Conservation (phyloP, 2,113 vertebrate species). For the Microcebus murinus region DNA sequence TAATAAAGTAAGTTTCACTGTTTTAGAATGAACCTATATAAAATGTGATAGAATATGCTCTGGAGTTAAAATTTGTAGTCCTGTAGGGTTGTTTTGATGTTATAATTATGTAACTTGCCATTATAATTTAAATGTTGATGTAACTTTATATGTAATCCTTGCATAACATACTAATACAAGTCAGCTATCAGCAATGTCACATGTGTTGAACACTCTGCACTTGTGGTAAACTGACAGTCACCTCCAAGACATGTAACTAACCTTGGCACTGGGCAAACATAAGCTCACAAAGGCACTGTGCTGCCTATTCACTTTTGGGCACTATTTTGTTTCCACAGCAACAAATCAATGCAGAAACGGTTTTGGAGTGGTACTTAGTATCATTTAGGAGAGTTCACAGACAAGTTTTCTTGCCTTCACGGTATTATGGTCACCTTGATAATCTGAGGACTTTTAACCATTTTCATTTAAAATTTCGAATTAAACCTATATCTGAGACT, state of each 20-base stretch:
- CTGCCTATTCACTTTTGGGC: not conserved
- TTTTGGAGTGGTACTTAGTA: not conserved
- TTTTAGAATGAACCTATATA: slow-evolving; percentile 51
- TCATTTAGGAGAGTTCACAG: not conserved
- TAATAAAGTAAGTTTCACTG: slow-evolving; percentile 10
- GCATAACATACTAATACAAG: slow-evolving; percentile 54
- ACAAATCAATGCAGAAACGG: slow-evolving; percentile 43
- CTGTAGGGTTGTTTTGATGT: slow-evolving; percentile 25
- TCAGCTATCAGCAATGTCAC: slow-evolving; percentile 56
- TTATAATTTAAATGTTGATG: slow-evolving; percentile 42
- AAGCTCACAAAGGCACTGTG: slow-evolving; percentile 14
- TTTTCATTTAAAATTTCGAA: slow-evolving; percentile 64
- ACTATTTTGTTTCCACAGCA: slow-evolving; percentile 74
- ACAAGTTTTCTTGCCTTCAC: not conserved
- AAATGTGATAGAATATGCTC: slow-evolving; percentile 25
- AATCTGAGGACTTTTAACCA: slow-evolving; percentile 49
- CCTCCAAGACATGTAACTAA: slow-evolving; percentile 63
- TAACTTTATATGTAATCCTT: slow-evolving; percentile 38
- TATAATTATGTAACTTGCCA: slow-evolving; percentile 5
- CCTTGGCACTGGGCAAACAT: not conserved
- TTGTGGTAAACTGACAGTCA: slow-evolving; percentile 56
- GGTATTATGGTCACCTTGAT: not conserved
- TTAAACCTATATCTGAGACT: slow-evolving; percentile 50
- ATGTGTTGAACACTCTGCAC: slow-evolving; percentile 44
- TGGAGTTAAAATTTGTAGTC: slow-evolving; percentile 10